Evolutionary conservation across 2,797 vertebrate genomes (phyloP).

Genomic region (Intellagama lesueurii): DNA sequence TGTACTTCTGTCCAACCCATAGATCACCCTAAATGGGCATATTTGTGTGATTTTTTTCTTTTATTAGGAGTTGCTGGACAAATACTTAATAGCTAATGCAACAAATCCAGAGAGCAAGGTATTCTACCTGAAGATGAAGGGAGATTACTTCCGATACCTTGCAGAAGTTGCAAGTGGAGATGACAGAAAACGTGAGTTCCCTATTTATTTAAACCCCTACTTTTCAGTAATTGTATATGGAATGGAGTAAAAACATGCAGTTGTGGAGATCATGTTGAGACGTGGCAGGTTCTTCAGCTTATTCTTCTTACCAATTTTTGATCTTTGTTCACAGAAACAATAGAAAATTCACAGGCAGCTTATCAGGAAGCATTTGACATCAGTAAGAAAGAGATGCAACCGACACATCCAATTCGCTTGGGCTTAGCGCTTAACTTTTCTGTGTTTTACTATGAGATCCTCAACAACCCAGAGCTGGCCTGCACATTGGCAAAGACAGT

Average conservation of each 20-base stretch:
- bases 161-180: constrained; percentile 93
- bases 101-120: constrained; percentile 91
- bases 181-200: constrained; percentile 82
- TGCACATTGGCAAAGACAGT: constrained; percentile 93
- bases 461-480: constrained; percentile 91
- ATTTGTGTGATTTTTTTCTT: constrained; percentile 28
- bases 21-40: not conserved
- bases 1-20: rapidly evolving
- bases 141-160: constrained; percentile 97
- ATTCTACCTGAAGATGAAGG: constrained; percentile 99
- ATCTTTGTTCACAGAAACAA: constrained; percentile 81
- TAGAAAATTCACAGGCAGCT: constrained; percentile 88
- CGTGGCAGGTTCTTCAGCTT: not conserved
- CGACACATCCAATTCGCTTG: constrained; percentile 96
- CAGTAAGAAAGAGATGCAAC: constrained; percentile 90
- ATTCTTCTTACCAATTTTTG: not conserved
- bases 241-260: not conserved
- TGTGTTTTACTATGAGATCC: constrained; percentile 98
- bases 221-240: not conserved
- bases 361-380: constrained; percentile 90
- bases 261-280: not conserved
- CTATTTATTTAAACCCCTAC: not conserved
- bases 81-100: constrained; percentile 89
- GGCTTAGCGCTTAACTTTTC: constrained; percentile 98
- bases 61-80: constrained; percentile 88